Base-by-base conservation (phyloP, 1,140 invertebrate species). In the Bombus superbus region DNA sequence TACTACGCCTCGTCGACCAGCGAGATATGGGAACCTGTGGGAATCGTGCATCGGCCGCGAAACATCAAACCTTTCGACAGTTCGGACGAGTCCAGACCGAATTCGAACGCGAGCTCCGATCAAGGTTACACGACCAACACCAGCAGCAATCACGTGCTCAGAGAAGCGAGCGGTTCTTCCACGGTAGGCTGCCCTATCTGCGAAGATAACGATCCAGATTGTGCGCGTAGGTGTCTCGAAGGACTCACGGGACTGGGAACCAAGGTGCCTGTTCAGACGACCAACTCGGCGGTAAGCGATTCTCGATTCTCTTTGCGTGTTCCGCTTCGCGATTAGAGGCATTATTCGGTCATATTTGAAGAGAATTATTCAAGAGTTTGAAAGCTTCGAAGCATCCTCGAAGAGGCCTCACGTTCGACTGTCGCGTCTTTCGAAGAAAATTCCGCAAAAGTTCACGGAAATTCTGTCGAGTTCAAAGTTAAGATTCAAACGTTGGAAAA, bases 1-100 rank as follows among this genome's bases (percentile, higher is more conserved):
- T 97, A 96, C 88, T 97, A 97, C 91, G 96, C 96, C 53, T 97
- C 96, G 83, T 96, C 96, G 68, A 96, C 96, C 18, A 97, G 96
- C 84, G 97, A 97, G 91, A 95, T 97, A 81, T 97, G 97, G 96
- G 96, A 97, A 89, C 97, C 97, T 10, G 93, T 96, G 40, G 96
- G 95, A 82, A 95, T 96, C 38, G 92, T 96, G 22, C 96, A 95
- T 69, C 95, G 91, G 83, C 92, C 86, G 44, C 93, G 85, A 53
- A 96, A 94, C 86, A 89, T 94, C 83, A 95, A 95, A 72, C 94
- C 94, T 11, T 95, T 94, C 87, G 94, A 95, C 83, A 95, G 94
- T 75, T 95, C 94, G 10, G 95, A 95, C 83, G 94, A 95, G 42
- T 95, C 94, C 9, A 91, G 94, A 42, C 94, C 94, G 6, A 94